Evolutionary conservation across 2,888 invertebrate species (phyloP), one percentile per base, ranked within the genome.

Genomic region (Torymus texanus): DNA sequence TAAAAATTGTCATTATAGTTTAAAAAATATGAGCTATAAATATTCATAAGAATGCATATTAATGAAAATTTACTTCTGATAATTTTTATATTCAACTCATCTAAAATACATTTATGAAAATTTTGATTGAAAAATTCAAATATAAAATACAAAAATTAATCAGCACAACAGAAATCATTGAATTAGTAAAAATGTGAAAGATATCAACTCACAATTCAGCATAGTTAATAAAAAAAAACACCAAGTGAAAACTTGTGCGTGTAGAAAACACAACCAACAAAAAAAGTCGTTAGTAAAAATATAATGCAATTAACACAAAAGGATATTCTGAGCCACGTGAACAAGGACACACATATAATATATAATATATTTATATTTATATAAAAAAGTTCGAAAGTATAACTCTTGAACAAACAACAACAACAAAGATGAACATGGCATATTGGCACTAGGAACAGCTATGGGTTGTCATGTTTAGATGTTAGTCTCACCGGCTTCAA

Each of bases 401-500:
- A 65, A 75, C 12, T 55, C 65, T 71, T 21, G 67, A 71, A 71
- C 50, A 75, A 77, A 80, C 77, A 21, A 80, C 77, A 77, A 80
- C 78, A 81, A 41, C 41, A 41, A 41, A 76, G 81, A 85, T 83
- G 84, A 81, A 81, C 78, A 79, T 82, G 82, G 78, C 79, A 80
- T 78, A 75, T 79, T 81, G 81, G 84, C 85, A 85, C 86, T 88
- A 88, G 86, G 86, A 87, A 85, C 83, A 86, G 86, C 86, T 88
- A 89, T 87, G 91, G 91, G 71, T 77, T 61, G 59, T 80, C 82
- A 75, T 87, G 87, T 88, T 41, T 88, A 89, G 87, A 87, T 89
- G 87, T 88, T 88, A 89, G 87, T 89, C 95, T 96, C 96, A 98
- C 98, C 97, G 97, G 96, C 93, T 95, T 95, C 92, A 98, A 94